A percentile compares a stretch with the other conserved stretches of the same genome.
These are phyloP conservation scores for Mirza zaza DNA, from an alignment of 2,113 vertebrate species.

Conservation along the genomic window DNA sequence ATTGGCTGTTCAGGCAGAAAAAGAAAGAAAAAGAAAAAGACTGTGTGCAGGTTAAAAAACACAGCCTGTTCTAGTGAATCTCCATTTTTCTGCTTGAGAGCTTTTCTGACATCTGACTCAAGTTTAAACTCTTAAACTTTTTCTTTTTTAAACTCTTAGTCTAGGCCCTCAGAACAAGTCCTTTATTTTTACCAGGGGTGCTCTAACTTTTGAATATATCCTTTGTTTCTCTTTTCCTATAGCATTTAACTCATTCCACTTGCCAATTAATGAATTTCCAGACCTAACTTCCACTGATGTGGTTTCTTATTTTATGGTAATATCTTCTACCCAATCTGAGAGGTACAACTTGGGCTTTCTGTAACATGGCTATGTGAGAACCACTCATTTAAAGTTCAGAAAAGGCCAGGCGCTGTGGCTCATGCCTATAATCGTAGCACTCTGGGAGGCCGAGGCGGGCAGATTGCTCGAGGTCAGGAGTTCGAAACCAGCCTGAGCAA, in stretches of 20 bases:
- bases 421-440: too few relatives aligned
- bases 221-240: slow-evolving; percentile 8
- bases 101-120: background rate
- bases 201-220: slow-evolving; percentile 4
- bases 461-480: too few relatives aligned
- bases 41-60: background rate
- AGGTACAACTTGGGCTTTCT: slow-evolving; percentile 6
- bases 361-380: background rate
- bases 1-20: too few relatives aligned
- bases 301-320: background rate
- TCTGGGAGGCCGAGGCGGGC: too few relatives aligned
- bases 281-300: background rate
- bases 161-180: background rate
- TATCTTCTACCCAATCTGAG: background rate
- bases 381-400: background rate
- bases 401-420: background rate
- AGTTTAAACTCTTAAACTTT: background rate
- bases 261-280: background rate
- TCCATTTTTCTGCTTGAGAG: background rate
- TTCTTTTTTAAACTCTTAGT: slow-evolving; percentile 8
- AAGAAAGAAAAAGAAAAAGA: background rate
- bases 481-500: too few relatives aligned
- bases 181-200: background rate
- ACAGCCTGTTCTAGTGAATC: background rate
- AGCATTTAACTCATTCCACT: background rate